Conservation (phyloP, 2,113 vertebrate species). For the Psophia crepitans region DNA sequence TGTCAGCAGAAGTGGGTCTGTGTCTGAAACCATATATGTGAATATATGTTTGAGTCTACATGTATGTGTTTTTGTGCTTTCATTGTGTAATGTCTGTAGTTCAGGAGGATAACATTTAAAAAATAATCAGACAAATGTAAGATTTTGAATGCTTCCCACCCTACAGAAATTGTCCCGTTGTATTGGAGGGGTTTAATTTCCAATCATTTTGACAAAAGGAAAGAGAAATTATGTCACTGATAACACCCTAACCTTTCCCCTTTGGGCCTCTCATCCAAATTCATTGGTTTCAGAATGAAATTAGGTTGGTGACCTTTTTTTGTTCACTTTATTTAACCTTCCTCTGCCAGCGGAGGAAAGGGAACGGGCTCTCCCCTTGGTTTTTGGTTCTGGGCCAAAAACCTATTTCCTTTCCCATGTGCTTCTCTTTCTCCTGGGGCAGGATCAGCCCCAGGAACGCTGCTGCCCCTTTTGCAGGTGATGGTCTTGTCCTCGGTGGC, state of each 20-base stretch:
- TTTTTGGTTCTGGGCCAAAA: neutral
- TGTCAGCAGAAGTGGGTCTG: neutral
- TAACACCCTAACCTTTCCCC: conserved; percentile 56
- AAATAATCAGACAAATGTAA: neutral
- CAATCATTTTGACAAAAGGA: conserved; percentile 32
- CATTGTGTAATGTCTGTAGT: conserved; percentile 22
- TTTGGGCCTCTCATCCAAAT: conserved; percentile 61
- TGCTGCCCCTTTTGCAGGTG: neutral
- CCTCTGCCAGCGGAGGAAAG: neutral
- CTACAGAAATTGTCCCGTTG: neutral
- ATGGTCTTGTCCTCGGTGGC: neutral
- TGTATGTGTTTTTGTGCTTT: conserved; percentile 62
- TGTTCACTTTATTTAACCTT: conserved; percentile 50
- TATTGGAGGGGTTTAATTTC: conserved; percentile 58
- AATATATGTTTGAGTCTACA: conserved; percentile 50
- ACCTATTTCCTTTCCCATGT: neutral
- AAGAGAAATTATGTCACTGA: conserved; percentile 19
- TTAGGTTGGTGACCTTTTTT: conserved; percentile 54
- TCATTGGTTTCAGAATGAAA: conserved; percentile 56
- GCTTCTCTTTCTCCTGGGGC: neutral
- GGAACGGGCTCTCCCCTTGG: neutral
- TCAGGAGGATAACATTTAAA: neutral
- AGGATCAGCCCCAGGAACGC: neutral
- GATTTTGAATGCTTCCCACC: neutral
- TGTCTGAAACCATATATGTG: conserved; percentile 43